Conservation (phyloP, 2,113 vertebrate genomes). For the Nematolebias whitei region DNA sequence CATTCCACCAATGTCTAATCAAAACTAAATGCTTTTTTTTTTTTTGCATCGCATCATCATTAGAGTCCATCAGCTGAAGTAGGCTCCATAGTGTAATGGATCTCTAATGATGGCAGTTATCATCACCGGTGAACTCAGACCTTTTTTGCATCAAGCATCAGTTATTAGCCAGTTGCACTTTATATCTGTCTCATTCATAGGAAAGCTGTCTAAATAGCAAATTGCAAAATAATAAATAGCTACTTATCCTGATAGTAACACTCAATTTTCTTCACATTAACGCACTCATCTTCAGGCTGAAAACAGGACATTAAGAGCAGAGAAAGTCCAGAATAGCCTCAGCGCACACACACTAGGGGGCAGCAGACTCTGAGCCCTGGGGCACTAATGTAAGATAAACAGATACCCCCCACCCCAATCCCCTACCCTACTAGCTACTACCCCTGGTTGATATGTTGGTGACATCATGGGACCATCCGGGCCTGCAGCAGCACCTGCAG, state of each 20-base stretch:
- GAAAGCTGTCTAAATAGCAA: constrained; percentile 41
- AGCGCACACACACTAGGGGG: constrained; percentile 71
- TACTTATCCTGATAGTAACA: constrained; percentile 50
- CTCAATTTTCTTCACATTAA: constrained; percentile 56
- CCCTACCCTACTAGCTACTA: background rate
- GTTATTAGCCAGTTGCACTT: constrained; percentile 53
- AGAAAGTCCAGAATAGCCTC: background rate
- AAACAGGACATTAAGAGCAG: constrained; percentile 25
- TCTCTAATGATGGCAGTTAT: constrained; percentile 62
- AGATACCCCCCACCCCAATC: background rate
- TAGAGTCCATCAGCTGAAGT: constrained; percentile 66
- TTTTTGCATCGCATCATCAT: constrained; percentile 58
- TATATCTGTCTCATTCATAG: constrained; percentile 55
- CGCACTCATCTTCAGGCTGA: constrained; percentile 33
- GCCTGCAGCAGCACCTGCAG: constrained; percentile 53
- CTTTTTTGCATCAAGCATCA: constrained; percentile 48
- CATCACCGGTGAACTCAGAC: constrained; percentile 68
- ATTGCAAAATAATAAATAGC: constrained; percentile 58
- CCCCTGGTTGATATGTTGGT: constrained; percentile 31
- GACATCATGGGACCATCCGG: constrained; percentile 49
- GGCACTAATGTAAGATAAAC: constrained; percentile 21
- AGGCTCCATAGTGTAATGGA: constrained; percentile 62
- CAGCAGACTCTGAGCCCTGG: constrained; percentile 71
- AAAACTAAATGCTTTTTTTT: constrained; percentile 71
- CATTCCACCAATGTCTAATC: constrained; percentile 68